Evolutionary conservation across 2,113 vertebrate species (phyloP).

Genomic region (Vicugna pacos): DNA sequence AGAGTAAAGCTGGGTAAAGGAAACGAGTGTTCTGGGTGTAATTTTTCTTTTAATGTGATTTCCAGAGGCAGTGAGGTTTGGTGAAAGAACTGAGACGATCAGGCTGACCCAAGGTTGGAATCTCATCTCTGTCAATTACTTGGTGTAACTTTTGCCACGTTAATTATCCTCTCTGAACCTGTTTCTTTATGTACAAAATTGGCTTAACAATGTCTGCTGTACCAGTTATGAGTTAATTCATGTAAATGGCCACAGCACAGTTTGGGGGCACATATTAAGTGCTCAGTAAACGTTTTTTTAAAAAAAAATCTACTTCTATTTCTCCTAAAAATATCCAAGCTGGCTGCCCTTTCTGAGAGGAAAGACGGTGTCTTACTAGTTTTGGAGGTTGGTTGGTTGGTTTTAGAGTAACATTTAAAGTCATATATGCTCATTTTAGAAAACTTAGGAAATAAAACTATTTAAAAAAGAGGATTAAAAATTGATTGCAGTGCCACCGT

Average conservation of each 20-base stretch:
- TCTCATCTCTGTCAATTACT: neutral
- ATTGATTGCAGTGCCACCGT: neutral
- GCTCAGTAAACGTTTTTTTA: neutral
- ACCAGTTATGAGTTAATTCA: neutral
- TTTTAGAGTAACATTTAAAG: slow-evolving; percentile 6
- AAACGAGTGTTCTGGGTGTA: neutral
- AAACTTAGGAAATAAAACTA: neutral
- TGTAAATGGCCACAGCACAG: neutral
- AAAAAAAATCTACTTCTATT: neutral
- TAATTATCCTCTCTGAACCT: neutral
- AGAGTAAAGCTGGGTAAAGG: neutral
- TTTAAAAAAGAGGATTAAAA: neutral
- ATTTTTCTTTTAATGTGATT: neutral
- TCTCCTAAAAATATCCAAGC: neutral
- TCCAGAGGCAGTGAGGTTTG: neutral
- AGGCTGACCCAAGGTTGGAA: neutral
- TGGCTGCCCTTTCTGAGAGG: neutral
- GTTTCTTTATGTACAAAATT: neutral
- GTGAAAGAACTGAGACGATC: neutral
- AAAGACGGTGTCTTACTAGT: neutral
- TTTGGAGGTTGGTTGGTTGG: neutral
- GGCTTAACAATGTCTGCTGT: neutral
- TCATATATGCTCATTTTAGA: neutral
- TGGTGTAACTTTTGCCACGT: neutral
- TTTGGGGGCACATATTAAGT: neutral